Conservation (phyloP, 2,888 invertebrate species). For the Camptogramma bilineatum region DNA sequence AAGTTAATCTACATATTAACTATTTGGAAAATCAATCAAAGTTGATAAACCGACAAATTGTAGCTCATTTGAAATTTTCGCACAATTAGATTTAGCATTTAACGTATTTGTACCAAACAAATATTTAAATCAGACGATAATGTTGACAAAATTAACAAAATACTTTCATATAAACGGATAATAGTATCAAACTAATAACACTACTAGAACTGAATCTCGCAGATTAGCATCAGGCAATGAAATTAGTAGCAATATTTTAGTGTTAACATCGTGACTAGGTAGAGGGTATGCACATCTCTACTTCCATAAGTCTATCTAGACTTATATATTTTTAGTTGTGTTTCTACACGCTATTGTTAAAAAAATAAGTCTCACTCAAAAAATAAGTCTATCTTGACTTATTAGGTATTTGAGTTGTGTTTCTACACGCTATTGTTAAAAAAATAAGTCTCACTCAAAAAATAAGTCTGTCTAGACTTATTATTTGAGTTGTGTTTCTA, state of each 20-base stretch:
- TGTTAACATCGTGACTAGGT: no score
- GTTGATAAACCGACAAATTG: slow-evolving; percentile 63
- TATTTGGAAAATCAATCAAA: slow-evolving; percentile 17
- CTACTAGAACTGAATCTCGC: background rate
- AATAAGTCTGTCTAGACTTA: no score
- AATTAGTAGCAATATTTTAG: no score
- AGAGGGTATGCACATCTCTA: no score
- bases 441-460: no score
- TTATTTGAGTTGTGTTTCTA: background rate
- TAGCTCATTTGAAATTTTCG: slow-evolving; percentile 65
- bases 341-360: no score
- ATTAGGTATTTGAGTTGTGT: background rate
- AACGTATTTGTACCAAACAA: slow-evolving; percentile 58
- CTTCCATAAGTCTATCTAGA: no score
- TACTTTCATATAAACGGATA: background rate
- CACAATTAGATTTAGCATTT: slow-evolving; percentile 68
- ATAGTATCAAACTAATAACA: background rate
- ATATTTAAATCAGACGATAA: slow-evolving; percentile 44
- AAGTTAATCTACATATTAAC: background rate
- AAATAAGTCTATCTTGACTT: no score
- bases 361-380: no score
- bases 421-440: no score
- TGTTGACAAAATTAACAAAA: slow-evolving; percentile 5
- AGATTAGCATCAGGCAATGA: no score
- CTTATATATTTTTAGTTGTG: no score